Evolutionary conservation across 2,888 invertebrate genomes (phyloP).

Genomic region (Limnephilus auricula): DNA sequence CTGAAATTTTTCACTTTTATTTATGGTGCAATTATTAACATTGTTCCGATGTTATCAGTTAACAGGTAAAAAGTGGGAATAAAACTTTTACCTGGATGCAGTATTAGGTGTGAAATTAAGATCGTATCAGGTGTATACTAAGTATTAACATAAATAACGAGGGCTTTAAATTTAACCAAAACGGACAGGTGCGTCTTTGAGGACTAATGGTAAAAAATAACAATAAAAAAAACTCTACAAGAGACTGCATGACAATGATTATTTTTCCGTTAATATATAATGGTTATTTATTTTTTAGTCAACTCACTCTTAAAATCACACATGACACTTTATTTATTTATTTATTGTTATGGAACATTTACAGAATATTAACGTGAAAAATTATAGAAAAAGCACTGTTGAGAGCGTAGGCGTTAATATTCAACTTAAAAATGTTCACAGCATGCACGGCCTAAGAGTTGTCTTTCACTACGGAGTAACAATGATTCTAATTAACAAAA

Average conservation of each 20-base stretch:
- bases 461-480: too few relatives aligned
- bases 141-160: conserved; percentile 52
- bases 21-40: conserved; percentile 58
- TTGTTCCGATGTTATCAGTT: conserved; percentile 55
- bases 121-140: conserved; percentile 44
- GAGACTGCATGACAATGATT: neutral
- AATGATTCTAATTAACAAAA: too few relatives aligned
- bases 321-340: too few relatives aligned
- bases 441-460: too few relatives aligned
- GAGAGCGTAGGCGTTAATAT: too few relatives aligned
- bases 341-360: too few relatives aligned
- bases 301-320: too few relatives aligned
- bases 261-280: neutral
- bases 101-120: conserved; percentile 58
- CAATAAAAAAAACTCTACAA: neutral
- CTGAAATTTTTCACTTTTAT: conserved; percentile 40
- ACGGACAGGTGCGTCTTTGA: conserved; percentile 43
- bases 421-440: too few relatives aligned
- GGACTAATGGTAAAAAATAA: neutral
- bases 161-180: conserved; percentile 34
- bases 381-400: too few relatives aligned
- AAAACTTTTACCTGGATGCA: conserved; percentile 41
- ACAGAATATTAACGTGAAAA: too few relatives aligned
- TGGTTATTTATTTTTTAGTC: too few relatives aligned
- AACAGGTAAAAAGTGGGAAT: conserved; percentile 54